Conservation (phyloP, 2,797 vertebrate species). For the Smutsia gigantea region DNA sequence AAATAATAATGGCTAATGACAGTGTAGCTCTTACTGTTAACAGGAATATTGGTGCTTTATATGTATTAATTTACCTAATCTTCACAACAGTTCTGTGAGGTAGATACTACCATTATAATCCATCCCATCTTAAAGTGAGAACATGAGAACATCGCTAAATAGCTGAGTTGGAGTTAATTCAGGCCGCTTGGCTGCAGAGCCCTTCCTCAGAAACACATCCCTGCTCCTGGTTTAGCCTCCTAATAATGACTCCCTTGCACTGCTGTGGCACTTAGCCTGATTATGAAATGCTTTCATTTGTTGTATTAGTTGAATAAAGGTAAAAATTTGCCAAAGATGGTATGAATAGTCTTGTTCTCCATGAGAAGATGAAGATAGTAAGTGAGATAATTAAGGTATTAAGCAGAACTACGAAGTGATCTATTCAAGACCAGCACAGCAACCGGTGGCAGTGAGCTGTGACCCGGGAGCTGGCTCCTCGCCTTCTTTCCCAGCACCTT, state of each 20-base stretch:
- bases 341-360: not conserved
- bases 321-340: not conserved
- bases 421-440: not conserved
- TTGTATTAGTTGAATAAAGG: not conserved
- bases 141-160: not conserved
- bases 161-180: not conserved
- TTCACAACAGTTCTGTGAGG: not conserved
- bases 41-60: not conserved
- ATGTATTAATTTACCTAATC: not conserved
- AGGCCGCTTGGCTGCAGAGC: not conserved
- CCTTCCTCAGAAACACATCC: not conserved
- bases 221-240: not conserved
- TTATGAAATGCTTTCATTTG: not conserved
- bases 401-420: not conserved
- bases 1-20: not conserved
- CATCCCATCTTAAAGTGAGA: not conserved
- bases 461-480: not conserved
- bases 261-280: not conserved
- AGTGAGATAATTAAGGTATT: too few species aligned
- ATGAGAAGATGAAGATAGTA: not conserved
- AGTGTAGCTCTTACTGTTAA: not conserved
- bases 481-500: not conserved
- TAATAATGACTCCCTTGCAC: not conserved
- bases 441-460: not conserved
- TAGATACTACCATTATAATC: not conserved